Evolutionary conservation across 92 coral and sea anemone genomes (phyloP).

Genomic region (Pocillopora grandis): DNA sequence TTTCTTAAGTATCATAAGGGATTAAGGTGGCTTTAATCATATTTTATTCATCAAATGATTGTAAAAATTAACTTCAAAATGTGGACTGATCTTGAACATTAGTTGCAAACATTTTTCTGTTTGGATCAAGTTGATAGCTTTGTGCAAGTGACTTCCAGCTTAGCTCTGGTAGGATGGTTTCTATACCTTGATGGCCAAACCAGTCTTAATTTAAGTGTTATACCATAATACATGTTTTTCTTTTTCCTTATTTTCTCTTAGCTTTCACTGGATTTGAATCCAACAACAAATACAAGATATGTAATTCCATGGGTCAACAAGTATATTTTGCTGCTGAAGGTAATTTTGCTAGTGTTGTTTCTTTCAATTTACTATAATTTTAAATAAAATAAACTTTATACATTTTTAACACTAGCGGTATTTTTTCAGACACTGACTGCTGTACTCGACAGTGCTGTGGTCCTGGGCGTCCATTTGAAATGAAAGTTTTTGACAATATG

Average conservation of each 20-base stretch:
- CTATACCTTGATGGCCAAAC: too few species aligned
- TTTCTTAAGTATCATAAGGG: too few species aligned
- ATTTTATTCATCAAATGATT: too few species aligned
- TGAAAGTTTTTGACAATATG: constrained; percentile 79
- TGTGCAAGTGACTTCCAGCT: too few species aligned
- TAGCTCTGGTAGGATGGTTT: too few species aligned
- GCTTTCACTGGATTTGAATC: constrained; percentile 97
- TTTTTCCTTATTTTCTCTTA: constrained; percentile 12
- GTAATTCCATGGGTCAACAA: constrained; percentile 93
- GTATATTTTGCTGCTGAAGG: constrained; percentile 96
- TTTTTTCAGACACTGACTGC: constrained; percentile 83
- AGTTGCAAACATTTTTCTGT: too few species aligned
- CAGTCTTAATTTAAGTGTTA: background rate
- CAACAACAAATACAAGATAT: constrained; percentile 88
- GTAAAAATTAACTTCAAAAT: too few species aligned
- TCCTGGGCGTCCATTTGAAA: constrained; percentile 94
- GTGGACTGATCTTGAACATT: too few species aligned
- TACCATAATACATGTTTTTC: background rate
- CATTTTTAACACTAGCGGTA: background rate
- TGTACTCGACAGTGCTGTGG: constrained; percentile 97
- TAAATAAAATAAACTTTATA: too few species aligned
- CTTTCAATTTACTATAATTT: too few species aligned
- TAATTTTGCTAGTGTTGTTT: constrained; percentile 13
- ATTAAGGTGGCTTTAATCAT: too few species aligned
- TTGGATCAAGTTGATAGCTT: too few species aligned